phyloP scores from a whole-genome alignment of 2,113 vertebrate species.

The Rhynchomys soricoides region DNA sequence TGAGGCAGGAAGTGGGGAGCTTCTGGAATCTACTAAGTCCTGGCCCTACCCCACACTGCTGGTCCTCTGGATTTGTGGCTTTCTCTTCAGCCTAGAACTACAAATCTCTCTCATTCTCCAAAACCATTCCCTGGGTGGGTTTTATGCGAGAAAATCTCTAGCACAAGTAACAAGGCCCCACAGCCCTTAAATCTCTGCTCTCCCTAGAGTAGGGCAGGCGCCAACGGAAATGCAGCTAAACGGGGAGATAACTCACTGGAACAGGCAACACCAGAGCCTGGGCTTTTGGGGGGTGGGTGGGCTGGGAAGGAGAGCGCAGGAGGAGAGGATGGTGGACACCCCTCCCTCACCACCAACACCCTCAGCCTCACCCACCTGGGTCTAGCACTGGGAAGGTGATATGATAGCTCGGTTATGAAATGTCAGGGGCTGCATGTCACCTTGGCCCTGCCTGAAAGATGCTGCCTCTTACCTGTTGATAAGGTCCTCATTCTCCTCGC shows the following conservation, averaged over 20 bases:
- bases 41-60: not conserved
- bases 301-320: not conserved
- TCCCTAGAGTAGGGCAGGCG: slow-evolving; percentile 69
- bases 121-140: slow-evolving; percentile 75
- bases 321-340: not conserved
- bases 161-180: slow-evolving; percentile 74
- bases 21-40: not conserved
- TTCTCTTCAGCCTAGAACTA: slow-evolving; percentile 42
- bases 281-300: not conserved
- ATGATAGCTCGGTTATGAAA: not conserved
- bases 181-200: slow-evolving; percentile 77
- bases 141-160: slow-evolving; percentile 78
- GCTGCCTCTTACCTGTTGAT: slow-evolving; percentile 93
- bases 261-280: slow-evolving; percentile 32
- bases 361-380: accelerated
- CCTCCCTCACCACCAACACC: not conserved
- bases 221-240: slow-evolving; percentile 77
- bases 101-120: slow-evolving; percentile 68
- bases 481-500: slow-evolving; percentile 97
- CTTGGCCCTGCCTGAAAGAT: not conserved
- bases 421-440: not conserved
- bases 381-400: not conserved
- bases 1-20: not conserved
- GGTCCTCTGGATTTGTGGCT: slow-evolving; percentile 5
- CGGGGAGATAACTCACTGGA: slow-evolving; percentile 68